phyloP scores from a whole-genome alignment of 1,140 invertebrate species.

The Pogonognathellus flavescens region DNA sequence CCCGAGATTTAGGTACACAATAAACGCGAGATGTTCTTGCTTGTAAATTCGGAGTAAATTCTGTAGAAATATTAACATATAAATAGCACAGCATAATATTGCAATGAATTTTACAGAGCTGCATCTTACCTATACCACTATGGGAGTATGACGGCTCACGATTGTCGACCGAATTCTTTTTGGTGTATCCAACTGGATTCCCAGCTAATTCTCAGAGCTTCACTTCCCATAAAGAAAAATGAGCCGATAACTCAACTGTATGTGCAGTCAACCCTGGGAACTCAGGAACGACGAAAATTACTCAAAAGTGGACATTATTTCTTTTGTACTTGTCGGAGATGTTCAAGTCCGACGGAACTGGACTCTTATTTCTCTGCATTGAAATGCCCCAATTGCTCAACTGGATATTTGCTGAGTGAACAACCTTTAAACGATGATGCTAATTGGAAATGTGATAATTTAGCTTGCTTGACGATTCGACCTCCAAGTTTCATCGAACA shows the following conservation, averaged over 20 bases:
- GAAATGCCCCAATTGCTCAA: constrained; percentile 58
- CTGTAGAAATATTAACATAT: neutral
- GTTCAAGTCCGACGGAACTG: constrained; percentile 68
- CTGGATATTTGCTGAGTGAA: constrained; percentile 40
- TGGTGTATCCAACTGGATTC: constrained; percentile 54
- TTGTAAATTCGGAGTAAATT: too few relatives aligned
- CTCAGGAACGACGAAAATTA: constrained; percentile 67
- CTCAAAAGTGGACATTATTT: constrained; percentile 68
- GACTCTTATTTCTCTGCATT: constrained; percentile 61
- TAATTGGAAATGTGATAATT: constrained; percentile 35
- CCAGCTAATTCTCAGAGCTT: constrained; percentile 47
- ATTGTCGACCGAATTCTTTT: constrained; percentile 51
- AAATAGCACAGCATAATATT: neutral
- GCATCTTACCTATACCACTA: constrained; percentile 50
- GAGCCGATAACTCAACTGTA: constrained; percentile 51
- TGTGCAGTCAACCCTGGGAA: constrained; percentile 59
- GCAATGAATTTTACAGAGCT: neutral
- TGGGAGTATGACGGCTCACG: constrained; percentile 54
- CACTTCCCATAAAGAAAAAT: constrained; percentile 16
- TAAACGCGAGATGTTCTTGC: neutral
- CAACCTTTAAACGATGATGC: neutral
- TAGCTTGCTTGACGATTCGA: neutral
- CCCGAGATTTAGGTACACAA: constrained; percentile 38
- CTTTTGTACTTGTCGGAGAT: constrained; percentile 68
- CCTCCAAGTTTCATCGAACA: neutral